phyloP scores from a whole-genome alignment of 2,888 invertebrate genomes.

The Lasioglossum villosulum region DNA sequence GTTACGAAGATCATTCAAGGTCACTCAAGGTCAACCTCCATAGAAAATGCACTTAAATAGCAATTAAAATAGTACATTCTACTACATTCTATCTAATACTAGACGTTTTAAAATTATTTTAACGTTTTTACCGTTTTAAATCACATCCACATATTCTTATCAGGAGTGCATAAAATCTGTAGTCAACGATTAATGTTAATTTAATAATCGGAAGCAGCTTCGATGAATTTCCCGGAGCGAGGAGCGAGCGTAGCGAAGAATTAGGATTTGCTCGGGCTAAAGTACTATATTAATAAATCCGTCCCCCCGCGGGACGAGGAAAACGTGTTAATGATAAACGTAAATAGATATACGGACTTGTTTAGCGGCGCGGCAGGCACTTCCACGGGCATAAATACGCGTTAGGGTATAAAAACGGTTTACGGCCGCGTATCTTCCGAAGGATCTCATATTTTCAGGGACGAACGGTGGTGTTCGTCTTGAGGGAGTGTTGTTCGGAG shows the following conservation, averaged over 20 bases:
- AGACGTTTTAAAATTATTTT: no score
- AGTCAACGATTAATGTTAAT: neutral
- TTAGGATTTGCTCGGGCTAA: neutral
- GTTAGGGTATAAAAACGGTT: constrained; percentile 61
- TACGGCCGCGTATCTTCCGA: constrained; percentile 53
- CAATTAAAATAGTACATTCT: no score
- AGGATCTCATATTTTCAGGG: constrained; percentile 59
- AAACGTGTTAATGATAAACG: constrained; percentile 37
- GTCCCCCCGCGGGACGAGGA: neutral
- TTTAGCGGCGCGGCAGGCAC: constrained; percentile 19
- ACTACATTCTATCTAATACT: no score
- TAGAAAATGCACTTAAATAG: no score
- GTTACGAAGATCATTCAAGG: no score
- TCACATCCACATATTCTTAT: no score
- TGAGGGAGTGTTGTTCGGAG: constrained; percentile 44
- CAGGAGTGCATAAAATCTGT: no score
- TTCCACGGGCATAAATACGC: constrained; percentile 48
- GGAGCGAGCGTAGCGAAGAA: neutral
- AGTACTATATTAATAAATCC: constrained; percentile 8
- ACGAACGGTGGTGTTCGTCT: constrained; percentile 29
- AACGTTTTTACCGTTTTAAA: no score
- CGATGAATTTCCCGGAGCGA: neutral
- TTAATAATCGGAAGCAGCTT: neutral
- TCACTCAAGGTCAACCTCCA: no score
- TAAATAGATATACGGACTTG: constrained; percentile 30